Percentiles rank a stretch among this genome's conserved stretches.
Conservation (phyloP, 2,888 invertebrate species). For the Anaspis maculata region DNA sequence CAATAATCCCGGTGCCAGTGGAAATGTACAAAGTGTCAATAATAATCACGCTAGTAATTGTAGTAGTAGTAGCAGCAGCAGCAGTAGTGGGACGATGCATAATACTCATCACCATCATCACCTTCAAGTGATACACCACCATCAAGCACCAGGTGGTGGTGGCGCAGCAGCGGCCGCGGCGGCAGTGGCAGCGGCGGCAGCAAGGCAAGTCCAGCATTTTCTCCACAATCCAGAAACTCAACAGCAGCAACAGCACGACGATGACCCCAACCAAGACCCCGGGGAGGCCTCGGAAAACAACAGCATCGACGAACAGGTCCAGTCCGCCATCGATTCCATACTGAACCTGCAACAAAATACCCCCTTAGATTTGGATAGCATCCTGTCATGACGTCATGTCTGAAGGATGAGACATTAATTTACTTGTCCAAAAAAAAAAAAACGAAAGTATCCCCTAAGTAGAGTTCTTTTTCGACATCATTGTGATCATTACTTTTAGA, state of each 20-base stretch:
- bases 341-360: constrained; percentile 56
- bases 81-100: constrained; percentile 12
- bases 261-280: constrained; percentile 16
- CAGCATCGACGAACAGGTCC: constrained; percentile 67
- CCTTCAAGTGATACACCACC: constrained; percentile 4
- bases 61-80: not conserved
- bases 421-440: no score
- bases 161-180: no score
- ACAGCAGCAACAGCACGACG: no score
- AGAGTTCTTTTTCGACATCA: not conserved
- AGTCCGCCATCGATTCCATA: constrained; percentile 73
- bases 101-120: constrained; percentile 5
- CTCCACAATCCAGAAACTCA: no score
- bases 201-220: constrained; percentile 8
- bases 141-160: no score
- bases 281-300: constrained; percentile 42
- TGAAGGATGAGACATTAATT: no score
- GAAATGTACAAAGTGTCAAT: constrained; percentile 26
- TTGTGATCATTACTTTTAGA: no score
- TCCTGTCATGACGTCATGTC: constrained; percentile 42
- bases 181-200: no score
- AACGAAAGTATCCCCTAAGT: no score
- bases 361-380: constrained; percentile 37
- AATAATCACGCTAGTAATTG: constrained; percentile 8
- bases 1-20: constrained; percentile 14